phyloP scores from a whole-genome alignment of 2,797 vertebrate genomes.

The Rhabdomys pumilio region DNA sequence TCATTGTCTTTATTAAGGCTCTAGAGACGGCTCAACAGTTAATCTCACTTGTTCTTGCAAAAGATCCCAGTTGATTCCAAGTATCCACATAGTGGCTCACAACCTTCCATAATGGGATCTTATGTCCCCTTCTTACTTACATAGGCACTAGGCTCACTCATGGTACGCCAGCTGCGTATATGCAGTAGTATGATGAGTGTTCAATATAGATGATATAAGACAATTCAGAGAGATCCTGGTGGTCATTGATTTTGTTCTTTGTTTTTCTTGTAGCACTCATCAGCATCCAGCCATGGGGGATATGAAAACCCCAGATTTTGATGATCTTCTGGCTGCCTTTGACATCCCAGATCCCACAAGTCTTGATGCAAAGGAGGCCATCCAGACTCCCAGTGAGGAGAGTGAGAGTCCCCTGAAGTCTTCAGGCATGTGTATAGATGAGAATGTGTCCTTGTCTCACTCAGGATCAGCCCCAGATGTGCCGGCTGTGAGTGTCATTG shows the following conservation, averaged over 20 bases:
- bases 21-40: neutral
- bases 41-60: neutral
- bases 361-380: conserved; percentile 97
- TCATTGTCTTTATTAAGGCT: neutral
- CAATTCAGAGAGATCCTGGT: neutral
- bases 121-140: neutral
- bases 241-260: conserved; percentile 49
- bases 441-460: conserved; percentile 90
- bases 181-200: neutral
- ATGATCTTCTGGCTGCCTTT: conserved; percentile 98
- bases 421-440: conserved; percentile 93
- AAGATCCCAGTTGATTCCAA: neutral
- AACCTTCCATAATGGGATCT: neutral
- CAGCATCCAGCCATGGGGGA: conserved; percentile 96
- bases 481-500: conserved; percentile 97
- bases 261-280: conserved; percentile 85
- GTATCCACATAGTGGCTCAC: no score
- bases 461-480: conserved; percentile 90
- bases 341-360: conserved; percentile 99
- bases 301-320: conserved; percentile 99
- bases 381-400: conserved; percentile 94
- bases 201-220: neutral
- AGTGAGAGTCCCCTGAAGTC: conserved; percentile 94
- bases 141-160: neutral
- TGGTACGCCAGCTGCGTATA: neutral